These are phyloP conservation scores for Raja brachyura DNA, from an alignment of 2,113 vertebrate species.

Conservation along the genomic window DNA sequence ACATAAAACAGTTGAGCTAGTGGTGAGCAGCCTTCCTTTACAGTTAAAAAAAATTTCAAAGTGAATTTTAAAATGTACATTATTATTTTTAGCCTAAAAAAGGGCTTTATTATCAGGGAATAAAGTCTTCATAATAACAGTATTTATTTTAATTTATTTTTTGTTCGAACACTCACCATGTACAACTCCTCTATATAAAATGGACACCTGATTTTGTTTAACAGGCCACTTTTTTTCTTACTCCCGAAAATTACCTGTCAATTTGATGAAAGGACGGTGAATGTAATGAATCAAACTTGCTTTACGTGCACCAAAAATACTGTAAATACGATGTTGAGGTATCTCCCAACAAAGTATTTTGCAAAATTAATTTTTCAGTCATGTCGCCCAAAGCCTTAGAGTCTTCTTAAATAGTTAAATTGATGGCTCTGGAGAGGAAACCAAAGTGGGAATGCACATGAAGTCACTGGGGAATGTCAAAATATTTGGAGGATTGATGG, in stretches of 20 bases:
- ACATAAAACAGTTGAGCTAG: background rate
- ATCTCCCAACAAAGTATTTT: background rate
- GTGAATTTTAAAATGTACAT: background rate
- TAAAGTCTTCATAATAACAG: background rate
- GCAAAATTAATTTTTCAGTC: slow-evolving; percentile 3
- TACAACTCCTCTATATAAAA: background rate
- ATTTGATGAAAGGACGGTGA: background rate
- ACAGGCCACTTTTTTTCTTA: background rate
- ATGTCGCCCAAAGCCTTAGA: background rate
- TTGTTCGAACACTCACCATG: background rate
- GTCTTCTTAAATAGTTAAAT: background rate
- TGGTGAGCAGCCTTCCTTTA: background rate
- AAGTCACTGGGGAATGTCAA: background rate
- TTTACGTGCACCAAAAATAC: too few relatives aligned
- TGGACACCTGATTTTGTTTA: background rate
- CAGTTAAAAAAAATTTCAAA: background rate
- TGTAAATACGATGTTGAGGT: background rate
- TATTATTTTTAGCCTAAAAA: too few relatives aligned
- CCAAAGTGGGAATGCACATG: background rate
- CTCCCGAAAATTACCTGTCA: background rate
- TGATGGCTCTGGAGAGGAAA: background rate
- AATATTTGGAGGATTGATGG: background rate
- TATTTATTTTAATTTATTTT: background rate
- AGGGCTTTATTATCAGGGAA: too few relatives aligned
- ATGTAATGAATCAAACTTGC: background rate